Evolutionary conservation across 2,113 vertebrate species (phyloP).

Genomic region (Barnardius zonarius): DNA sequence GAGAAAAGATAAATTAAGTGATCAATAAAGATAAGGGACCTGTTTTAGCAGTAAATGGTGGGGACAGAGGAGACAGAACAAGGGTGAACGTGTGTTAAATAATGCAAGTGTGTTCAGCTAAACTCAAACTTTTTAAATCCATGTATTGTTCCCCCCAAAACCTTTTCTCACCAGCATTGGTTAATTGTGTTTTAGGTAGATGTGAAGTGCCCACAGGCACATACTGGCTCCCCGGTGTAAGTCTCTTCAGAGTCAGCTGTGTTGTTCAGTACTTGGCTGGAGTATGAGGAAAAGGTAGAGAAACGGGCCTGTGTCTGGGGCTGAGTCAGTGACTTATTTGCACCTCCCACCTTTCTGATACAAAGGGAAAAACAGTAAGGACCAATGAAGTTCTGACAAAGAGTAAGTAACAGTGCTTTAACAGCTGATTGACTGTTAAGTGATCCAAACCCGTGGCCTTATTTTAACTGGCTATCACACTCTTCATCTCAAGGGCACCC

Average conservation of each 20-base stretch:
- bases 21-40: conserved; percentile 88
- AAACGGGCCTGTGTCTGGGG: neutral
- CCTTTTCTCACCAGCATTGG: neutral
- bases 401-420: neutral
- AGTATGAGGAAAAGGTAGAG: neutral
- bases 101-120: conserved; percentile 58
- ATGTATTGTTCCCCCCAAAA: conserved; percentile 10
- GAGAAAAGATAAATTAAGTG: conserved; percentile 88
- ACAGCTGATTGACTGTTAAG: neutral
- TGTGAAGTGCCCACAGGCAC: neutral
- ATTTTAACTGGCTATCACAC: neutral
- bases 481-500: neutral
- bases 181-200: conserved; percentile 15
- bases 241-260: neutral
- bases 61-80: conserved; percentile 72
- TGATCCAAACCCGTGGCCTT: neutral
- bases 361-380: neutral
- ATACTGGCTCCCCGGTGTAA: neutral
- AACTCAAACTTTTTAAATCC: conserved; percentile 58
- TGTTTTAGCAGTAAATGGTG: conserved; percentile 74
- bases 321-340: neutral
- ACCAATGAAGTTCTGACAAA: neutral
- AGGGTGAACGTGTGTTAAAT: conserved; percentile 70
- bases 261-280: neutral
- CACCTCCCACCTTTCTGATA: neutral